A percentile compares a stretch with the other conserved stretches of the same genome.
Evolutionary conservation across 2,113 vertebrate genomes (phyloP).

Genomic region (Pelmatolapia mariae): DNA sequence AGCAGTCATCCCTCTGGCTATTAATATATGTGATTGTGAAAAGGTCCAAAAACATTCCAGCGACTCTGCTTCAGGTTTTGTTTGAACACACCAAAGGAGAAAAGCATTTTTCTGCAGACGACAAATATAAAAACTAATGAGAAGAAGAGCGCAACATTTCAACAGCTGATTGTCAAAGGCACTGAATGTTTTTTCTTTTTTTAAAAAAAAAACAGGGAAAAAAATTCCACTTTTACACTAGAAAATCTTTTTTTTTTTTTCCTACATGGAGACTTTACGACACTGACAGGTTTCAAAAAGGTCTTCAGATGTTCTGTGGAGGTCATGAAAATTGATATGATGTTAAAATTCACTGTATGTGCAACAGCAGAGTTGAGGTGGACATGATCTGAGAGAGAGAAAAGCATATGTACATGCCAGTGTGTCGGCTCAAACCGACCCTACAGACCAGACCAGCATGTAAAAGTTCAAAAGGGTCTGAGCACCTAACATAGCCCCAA

Average conservation of each 20-base stretch:
- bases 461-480: background rate
- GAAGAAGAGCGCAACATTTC: background rate
- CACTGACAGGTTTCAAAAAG: background rate
- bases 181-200: background rate
- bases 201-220: fast-evolving
- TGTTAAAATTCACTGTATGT: background rate
- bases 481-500: background rate
- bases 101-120: background rate
- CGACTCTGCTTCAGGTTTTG: background rate
- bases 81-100: background rate
- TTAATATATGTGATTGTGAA: background rate
- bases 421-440: background rate
- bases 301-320: background rate
- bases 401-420: background rate
- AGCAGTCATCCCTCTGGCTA: background rate
- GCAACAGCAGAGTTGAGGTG: background rate
- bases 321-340: background rate
- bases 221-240: background rate
- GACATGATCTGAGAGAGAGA: background rate
- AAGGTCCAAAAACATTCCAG: background rate
- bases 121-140: background rate
- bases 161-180: conserved; percentile 46
- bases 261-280: background rate
- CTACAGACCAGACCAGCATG: background rate
- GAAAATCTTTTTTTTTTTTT: background rate